A percentile compares a stretch with the other conserved stretches of the same genome.
phyloP scores from a whole-genome alignment of 2,888 invertebrate genomes.

The Gasteruption jaculator region DNA sequence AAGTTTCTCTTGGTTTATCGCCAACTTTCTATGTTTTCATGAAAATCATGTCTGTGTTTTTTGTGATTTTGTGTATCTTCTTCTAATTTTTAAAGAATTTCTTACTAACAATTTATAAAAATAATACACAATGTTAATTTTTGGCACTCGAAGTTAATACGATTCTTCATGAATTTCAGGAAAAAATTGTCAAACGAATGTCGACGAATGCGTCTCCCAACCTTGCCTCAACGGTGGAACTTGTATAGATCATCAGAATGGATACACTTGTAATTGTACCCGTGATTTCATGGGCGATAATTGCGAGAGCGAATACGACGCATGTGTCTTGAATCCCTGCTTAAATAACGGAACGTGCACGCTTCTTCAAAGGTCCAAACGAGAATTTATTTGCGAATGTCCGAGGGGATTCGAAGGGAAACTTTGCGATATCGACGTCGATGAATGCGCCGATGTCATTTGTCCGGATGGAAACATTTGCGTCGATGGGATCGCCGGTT shows the following conservation, averaged over 20 bases:
- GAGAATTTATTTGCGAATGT: slow-evolving; percentile 62
- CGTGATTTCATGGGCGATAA: slow-evolving; percentile 57
- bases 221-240: slow-evolving; percentile 57
- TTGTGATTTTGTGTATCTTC: too few species aligned
- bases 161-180: too few species aligned
- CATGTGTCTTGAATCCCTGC: slow-evolving; percentile 60
- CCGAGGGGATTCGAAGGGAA: slow-evolving; percentile 63
- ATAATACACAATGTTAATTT: too few species aligned
- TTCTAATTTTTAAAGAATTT: too few species aligned
- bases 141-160: too few species aligned
- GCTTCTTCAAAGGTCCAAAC: slow-evolving; percentile 48
- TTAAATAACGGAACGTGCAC: slow-evolving; percentile 63
- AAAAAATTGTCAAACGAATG: slow-evolving; percentile 55
- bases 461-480: slow-evolving; percentile 57
- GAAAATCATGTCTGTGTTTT: too few species aligned
- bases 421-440: slow-evolving; percentile 62
- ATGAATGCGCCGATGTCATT: slow-evolving; percentile 60
- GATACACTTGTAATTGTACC: slow-evolving; percentile 58
- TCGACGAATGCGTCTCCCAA: slow-evolving; percentile 53
- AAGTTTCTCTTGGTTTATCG: too few species aligned
- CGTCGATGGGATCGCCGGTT: slow-evolving; percentile 56
- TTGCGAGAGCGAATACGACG: slow-evolving; percentile 58
- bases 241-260: slow-evolving; percentile 55
- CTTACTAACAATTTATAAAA: too few species aligned
- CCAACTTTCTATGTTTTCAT: too few species aligned